Evolutionary conservation across 2,113 vertebrate genomes (phyloP), one percentile per base, ranked within the genome.

Genomic region (Nymphicus hollandicus): DNA sequence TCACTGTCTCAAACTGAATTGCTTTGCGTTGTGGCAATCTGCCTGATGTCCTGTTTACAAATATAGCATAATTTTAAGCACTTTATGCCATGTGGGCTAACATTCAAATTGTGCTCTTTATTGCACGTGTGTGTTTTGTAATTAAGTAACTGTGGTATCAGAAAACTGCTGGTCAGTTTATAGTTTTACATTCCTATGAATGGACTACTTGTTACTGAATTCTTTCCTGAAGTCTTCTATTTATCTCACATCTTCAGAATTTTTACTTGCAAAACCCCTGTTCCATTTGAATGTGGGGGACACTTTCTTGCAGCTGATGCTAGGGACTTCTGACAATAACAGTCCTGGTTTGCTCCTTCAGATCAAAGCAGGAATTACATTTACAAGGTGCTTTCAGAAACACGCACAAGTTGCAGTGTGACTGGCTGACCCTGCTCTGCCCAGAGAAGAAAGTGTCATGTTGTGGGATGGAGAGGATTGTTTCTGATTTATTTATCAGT

Each of bases 1-100:
- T 93, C 95, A 91, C 5, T 82, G 37, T 44, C 78, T 90, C 73
- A 93, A 95, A 96, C 64, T 94, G 69, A 95, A 94, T 95, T 86
- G 86, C 49, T 88, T 53, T 86, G 66, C 74, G 44, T 84, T 93
- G 80, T 71, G 86, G 70, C 92, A 85, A 88, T 96, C 88, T 87
- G 90, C 69, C 89, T 96, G 87, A 96, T 89, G 84, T 66, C 76
- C 76, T 92, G 69, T 94, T 96, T 91, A 85, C 69, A 93, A 90
- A 90, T 66, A 93, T 25, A 92, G 44, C 70, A 91, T 80, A 73
- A 72, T 93, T 69, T 91, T 72, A 91, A 86, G 71, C 18, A 11
- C 55, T 91, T 88, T 66, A 55, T 91, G 70, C 81, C 76, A 63
- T 65, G 65, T 50, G 44, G 66, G 44, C 72, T 90, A 91, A 85